Conservation (phyloP, 2,113 vertebrate species). For the Acrocephalus kingi region DNA sequence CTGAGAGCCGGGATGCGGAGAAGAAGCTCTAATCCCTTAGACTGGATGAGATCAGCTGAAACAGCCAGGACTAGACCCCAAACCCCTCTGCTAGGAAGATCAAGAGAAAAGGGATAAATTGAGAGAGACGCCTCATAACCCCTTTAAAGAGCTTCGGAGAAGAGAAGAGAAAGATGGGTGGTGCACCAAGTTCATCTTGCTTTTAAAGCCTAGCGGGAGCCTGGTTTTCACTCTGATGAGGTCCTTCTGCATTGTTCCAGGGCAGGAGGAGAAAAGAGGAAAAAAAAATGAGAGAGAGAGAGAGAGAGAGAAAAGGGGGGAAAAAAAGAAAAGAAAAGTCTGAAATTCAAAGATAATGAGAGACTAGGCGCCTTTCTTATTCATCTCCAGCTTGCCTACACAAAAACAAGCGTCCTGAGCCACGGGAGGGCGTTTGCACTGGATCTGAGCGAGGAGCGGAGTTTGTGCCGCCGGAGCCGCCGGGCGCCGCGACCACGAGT, state of each 20-base stretch:
- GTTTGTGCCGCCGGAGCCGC: slow-evolving; percentile 73
- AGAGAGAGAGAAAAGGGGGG: not conserved
- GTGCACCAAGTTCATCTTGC: slow-evolving; percentile 69
- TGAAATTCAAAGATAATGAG: slow-evolving; percentile 64
- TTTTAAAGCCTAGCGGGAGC: slow-evolving; percentile 67
- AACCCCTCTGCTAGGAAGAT: slow-evolving; percentile 84
- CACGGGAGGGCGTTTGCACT: slow-evolving; percentile 81
- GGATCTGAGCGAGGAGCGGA: slow-evolving; percentile 76
- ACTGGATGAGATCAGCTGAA: slow-evolving; percentile 83
- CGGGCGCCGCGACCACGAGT: slow-evolving; percentile 74
- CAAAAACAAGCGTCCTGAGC: slow-evolving; percentile 71
- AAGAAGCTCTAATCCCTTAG: slow-evolving; percentile 90
- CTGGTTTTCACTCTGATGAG: slow-evolving; percentile 59
- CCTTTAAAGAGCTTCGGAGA: slow-evolving; percentile 73
- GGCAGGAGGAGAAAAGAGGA: slow-evolving; percentile 35
- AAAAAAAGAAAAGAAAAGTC: not conserved
- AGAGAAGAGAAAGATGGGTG: slow-evolving; percentile 71
- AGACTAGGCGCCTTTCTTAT: slow-evolving; percentile 64
- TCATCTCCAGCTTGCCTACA: slow-evolving; percentile 67
- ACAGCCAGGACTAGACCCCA: slow-evolving; percentile 81
- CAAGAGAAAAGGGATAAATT: slow-evolving; percentile 85
- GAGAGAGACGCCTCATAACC: slow-evolving; percentile 78
- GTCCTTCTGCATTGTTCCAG: slow-evolving; percentile 64
- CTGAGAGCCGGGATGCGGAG: slow-evolving; percentile 89
- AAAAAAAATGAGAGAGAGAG: too few species aligned